A percentile compares a stretch with the other conserved stretches of the same genome.
Conservation (phyloP, 64 coral and sea anemone genomes). For the Platygyra sinensis region DNA sequence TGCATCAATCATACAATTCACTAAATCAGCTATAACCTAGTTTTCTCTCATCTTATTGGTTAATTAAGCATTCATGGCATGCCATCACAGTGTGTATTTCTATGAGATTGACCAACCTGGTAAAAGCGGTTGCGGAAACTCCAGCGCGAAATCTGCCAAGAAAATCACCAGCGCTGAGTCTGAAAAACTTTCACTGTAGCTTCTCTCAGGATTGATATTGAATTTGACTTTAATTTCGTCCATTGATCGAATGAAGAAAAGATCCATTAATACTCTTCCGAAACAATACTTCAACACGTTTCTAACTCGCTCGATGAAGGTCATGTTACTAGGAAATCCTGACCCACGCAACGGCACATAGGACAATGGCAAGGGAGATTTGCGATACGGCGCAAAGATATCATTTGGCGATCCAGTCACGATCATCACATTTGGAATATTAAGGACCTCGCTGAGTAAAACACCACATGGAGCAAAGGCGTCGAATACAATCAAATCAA, state of each 20-base stretch:
- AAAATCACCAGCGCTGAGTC: constrained; percentile 29
- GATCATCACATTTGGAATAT: constrained; percentile 35
- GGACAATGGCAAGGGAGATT: constrained; percentile 16
- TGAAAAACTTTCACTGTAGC: not conserved
- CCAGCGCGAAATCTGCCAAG: constrained; percentile 52
- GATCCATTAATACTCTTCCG: too few species aligned
- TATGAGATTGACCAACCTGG: constrained; percentile 27
- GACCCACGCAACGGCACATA: constrained; percentile 33
- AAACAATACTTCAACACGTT: constrained; percentile 1
- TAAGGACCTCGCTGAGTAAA: constrained; percentile 15
- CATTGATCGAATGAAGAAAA: not conserved
- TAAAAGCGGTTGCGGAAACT: constrained; percentile 68
- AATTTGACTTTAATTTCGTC: constrained; percentile 32
- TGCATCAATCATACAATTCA: too few species aligned
- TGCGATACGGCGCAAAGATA: not conserved
- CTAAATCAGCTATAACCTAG: too few species aligned
- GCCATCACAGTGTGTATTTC: too few species aligned
- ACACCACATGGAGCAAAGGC: not conserved
- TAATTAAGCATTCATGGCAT: too few species aligned
- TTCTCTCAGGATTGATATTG: constrained; percentile 64
- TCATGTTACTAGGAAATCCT: constrained; percentile 45
- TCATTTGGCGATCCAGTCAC: not conserved
- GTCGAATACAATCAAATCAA: constrained; percentile 65
- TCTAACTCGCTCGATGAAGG: constrained; percentile 50
- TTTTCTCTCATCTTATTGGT: too few species aligned